Evolutionary conservation across 2,888 invertebrate species (phyloP).

Genomic region (Candidula unifasciata): DNA sequence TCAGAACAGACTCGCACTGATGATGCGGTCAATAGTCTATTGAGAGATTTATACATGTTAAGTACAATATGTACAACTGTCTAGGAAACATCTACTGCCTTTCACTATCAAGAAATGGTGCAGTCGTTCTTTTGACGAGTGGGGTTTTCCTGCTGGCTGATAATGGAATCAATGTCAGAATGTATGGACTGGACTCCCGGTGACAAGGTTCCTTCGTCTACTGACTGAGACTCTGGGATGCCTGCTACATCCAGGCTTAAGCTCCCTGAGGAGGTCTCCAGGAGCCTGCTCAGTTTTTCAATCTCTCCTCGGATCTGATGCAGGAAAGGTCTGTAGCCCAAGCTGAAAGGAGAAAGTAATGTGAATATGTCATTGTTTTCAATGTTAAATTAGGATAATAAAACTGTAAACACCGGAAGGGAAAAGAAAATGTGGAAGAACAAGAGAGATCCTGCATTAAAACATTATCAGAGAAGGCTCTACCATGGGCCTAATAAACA

Average conservation of each 20-base stretch:
- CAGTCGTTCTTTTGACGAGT: conserved; percentile 54
- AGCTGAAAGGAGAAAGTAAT: conserved; percentile 61
- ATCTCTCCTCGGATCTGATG: conserved; percentile 71
- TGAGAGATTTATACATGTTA: conserved; percentile 17
- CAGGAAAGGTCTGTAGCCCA: conserved; percentile 77
- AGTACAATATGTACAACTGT: conserved; percentile 37
- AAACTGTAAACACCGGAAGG: too few species aligned
- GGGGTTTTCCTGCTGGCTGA: conserved; percentile 42
- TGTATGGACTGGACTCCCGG: conserved; percentile 68
- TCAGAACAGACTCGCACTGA: too few species aligned
- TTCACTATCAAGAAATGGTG: conserved; percentile 43
- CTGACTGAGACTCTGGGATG: conserved; percentile 54
- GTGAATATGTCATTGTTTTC: too few species aligned
- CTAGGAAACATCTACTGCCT: background rate
- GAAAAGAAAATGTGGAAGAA: too few species aligned
- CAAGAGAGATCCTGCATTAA: too few species aligned
- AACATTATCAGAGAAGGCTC: too few species aligned
- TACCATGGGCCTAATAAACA: too few species aligned
- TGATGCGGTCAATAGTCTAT: background rate
- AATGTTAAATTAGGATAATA: too few species aligned
- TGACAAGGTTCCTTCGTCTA: conserved; percentile 67
- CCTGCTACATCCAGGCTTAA: conserved; percentile 55
- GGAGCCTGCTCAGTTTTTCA: conserved; percentile 68
- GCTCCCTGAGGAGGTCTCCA: conserved; percentile 67
- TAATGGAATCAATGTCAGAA: conserved; percentile 52